Percentiles rank a stretch among this genome's conserved stretches.
These are phyloP conservation scores for Alosa sapidissima DNA, from an alignment of 2,797 vertebrate species.

Conservation along the genomic window DNA sequence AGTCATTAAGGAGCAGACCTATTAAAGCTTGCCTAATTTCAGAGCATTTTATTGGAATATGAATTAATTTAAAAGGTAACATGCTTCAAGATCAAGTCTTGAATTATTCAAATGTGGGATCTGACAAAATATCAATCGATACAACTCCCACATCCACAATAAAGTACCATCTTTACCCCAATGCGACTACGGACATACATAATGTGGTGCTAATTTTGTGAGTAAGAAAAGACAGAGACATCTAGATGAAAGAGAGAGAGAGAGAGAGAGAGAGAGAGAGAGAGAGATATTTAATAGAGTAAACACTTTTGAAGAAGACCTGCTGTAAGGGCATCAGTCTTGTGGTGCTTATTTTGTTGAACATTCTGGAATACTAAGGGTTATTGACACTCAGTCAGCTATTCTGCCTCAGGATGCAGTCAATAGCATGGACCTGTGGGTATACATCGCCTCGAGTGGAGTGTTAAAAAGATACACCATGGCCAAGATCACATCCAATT, in stretches of 20 bases:
- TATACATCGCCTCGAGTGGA: background rate
- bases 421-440: background rate
- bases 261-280: conserved; percentile 41
- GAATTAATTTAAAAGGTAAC: background rate
- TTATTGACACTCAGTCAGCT: background rate
- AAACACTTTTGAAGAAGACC: background rate
- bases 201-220: background rate
- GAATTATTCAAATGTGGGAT: conserved; percentile 3
- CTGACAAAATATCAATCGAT: background rate
- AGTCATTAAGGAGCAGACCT: background rate
- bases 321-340: background rate
- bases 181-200: background rate
- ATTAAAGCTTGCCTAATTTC: background rate
- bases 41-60: background rate
- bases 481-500: background rate
- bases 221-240: background rate
- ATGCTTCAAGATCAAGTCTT: background rate
- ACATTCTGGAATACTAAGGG: background rate
- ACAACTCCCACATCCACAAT: background rate
- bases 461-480: background rate
- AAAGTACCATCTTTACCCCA: background rate
- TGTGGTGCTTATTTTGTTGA: background rate
- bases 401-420: background rate
- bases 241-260: conserved; percentile 35
- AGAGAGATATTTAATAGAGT: background rate